Evolutionary conservation across 2,888 invertebrate genomes (phyloP).

Genomic region (Pilophorus perplexus): DNA sequence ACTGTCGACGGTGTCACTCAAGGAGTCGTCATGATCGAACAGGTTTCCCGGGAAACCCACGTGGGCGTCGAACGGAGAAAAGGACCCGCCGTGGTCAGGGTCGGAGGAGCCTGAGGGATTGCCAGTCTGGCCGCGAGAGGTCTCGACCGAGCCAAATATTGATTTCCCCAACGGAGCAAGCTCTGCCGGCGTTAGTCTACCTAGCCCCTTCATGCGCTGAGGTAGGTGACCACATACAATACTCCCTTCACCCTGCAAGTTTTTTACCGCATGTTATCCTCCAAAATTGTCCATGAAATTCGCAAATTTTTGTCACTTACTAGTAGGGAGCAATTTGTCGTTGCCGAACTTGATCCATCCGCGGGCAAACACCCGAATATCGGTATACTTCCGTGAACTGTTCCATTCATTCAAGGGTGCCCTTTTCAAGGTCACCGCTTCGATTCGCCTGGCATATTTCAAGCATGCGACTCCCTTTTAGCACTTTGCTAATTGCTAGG

Average conservation of each 20-base stretch:
- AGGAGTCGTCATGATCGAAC: slow-evolving; percentile 9
- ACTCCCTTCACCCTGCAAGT: background rate
- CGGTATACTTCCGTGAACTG: background rate
- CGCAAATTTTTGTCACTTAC: no score
- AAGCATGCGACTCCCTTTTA: no score
- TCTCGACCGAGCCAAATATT: slow-evolving; percentile 24
- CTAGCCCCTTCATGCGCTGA: slow-evolving; percentile 37
- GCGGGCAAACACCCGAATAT: no score
- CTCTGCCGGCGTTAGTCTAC: slow-evolving; percentile 40
- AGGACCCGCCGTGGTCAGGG: slow-evolving; percentile 27
- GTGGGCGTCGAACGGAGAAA: slow-evolving; percentile 1
- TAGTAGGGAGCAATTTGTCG: no score
- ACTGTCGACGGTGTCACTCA: no score
- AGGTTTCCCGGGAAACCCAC: slow-evolving; percentile 10
- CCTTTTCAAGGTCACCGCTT: slow-evolving; percentile 36
- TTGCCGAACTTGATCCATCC: no score
- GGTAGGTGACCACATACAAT: slow-evolving; percentile 28
- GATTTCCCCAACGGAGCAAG: slow-evolving; percentile 24
- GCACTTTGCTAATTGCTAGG: no score
- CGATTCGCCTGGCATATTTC: slow-evolving; percentile 19
- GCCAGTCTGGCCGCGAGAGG: background rate
- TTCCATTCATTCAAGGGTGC: slow-evolving; percentile 11
- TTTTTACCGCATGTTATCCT: no score
- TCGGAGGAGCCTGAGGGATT: slow-evolving; percentile 9
- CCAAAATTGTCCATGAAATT: no score